phyloP scores from a whole-genome alignment of 2,113 vertebrate genomes.

The Jacana jacana region DNA sequence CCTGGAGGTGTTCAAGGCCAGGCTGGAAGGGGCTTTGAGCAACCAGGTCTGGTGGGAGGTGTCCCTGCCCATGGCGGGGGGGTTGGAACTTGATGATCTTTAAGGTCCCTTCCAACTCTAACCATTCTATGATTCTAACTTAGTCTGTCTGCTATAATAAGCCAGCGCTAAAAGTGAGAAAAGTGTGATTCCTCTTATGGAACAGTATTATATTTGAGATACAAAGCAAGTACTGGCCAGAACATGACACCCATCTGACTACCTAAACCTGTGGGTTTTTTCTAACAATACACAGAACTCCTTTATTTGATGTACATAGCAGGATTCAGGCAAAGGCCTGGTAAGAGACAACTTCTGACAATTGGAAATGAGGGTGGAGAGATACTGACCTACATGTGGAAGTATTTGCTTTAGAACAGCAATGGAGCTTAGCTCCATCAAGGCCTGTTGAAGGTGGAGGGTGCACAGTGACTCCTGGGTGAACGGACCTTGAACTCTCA shows the following conservation, averaged over 20 bases:
- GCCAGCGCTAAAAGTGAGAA: background rate
- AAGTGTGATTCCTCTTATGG: background rate
- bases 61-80: too few species aligned
- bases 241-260: background rate
- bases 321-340: background rate
- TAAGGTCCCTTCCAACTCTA: too few species aligned
- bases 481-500: constrained; percentile 86
- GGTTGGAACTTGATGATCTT: too few species aligned
- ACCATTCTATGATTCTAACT: background rate
- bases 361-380: background rate
- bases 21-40: too few species aligned
- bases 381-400: constrained; percentile 89
- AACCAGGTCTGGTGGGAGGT: too few species aligned
- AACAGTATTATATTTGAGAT: background rate
- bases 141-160: background rate
- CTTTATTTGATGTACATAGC: background rate
- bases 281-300: background rate
- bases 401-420: constrained; percentile 97
- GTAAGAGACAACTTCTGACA: background rate
- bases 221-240: background rate
- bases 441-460: constrained; percentile 89
- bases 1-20: too few species aligned
- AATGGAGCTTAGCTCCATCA: constrained; percentile 95
- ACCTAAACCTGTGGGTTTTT: background rate
- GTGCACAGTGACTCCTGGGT: constrained; percentile 84